Evolutionary conservation across 2,888 invertebrate species (phyloP), one percentile per base, ranked within the genome.

Genomic region (Drosophila meridionalis): DNA sequence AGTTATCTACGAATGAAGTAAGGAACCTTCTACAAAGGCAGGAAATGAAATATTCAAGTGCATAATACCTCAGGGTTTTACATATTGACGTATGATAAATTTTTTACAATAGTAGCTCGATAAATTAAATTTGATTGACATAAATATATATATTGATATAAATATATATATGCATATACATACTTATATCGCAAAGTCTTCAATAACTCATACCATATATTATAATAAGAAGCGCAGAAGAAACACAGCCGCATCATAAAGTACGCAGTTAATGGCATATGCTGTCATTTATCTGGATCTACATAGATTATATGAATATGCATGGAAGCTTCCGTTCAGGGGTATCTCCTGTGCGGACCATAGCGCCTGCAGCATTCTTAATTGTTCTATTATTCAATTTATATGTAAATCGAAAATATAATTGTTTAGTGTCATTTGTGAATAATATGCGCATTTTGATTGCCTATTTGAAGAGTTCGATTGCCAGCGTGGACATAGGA

Each of bases 401-500:
- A 62, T 70, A 78, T 78, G 79, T 56, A 74, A 78, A 78, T 74
- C 48, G 42, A 34, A 67, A 70, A 70, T 68, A 57, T 68, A 75
- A 78, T 79, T 75, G 76, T 75, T 78, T 65, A 56, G 59, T 50
- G 71, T 40, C 59, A 79, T 75, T 71, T 79, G 65, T 43, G 58
- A 67, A 64, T 59, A 67, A 59, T 59, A 65, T 79, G 67, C 56
- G 64, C 80, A 79, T 68, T 79, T 79, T 75, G 76, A 78, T 78
- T 65, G 76, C 70, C 64, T 30, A 62, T 71, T 77, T 64, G 42
- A 52, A 60, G 20, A 20, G 42, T 26, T 62, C 47, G 32, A 55
- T 38, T 4, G 53, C 36, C 2, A 14, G 28, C 28, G 45, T n/a
- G 34, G 28, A 32, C 40, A 28, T 36, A 2, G n/a, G 11, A 59